Conservation (phyloP, 30 jellyfish, hydroid and myxozoan genomes). For the Turritopsis rubra region DNA sequence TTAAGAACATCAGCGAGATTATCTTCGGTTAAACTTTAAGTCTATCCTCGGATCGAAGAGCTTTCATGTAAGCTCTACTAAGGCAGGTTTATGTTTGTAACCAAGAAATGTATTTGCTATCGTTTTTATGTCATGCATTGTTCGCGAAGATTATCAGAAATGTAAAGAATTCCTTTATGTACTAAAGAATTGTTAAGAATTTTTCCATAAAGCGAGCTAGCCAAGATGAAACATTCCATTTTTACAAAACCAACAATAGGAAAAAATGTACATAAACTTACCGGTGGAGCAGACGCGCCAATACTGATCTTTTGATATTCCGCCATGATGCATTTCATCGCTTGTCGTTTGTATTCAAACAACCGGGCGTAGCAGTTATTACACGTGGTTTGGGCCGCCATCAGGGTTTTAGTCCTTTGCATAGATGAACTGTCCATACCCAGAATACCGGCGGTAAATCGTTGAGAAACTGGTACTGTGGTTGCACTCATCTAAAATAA, state of each 20-base stretch:
- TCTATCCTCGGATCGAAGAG: too few relatives aligned
- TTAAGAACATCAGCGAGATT: too few relatives aligned
- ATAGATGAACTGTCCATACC: neutral
- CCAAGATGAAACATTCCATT: neutral
- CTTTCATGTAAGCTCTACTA: too few relatives aligned
- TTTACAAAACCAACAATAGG: neutral
- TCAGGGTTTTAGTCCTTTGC: neutral
- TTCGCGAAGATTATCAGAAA: neutral
- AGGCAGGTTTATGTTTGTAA: neutral
- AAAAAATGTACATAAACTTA: slow-evolving; percentile 40
- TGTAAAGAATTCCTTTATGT: neutral
- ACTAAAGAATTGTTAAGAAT: neutral
- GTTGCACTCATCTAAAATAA: slow-evolving; percentile 9
- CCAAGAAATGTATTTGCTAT: too few relatives aligned
- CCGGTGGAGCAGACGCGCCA: slow-evolving; percentile 64
- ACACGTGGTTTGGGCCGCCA: slow-evolving; percentile 21
- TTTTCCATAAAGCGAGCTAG: neutral
- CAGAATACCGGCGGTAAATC: neutral
- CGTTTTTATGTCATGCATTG: neutral
- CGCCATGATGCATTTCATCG: slow-evolving; percentile 75
- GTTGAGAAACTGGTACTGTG: slow-evolving; percentile 3
- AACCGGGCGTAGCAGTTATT: slow-evolving; percentile 63
- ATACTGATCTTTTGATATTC: slow-evolving; percentile 54
- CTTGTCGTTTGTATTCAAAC: slow-evolving; percentile 81
- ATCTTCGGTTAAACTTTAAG: too few relatives aligned